Evolutionary conservation across 2,888 invertebrate species (phyloP).

Genomic region (Folsomia manolachei): DNA sequence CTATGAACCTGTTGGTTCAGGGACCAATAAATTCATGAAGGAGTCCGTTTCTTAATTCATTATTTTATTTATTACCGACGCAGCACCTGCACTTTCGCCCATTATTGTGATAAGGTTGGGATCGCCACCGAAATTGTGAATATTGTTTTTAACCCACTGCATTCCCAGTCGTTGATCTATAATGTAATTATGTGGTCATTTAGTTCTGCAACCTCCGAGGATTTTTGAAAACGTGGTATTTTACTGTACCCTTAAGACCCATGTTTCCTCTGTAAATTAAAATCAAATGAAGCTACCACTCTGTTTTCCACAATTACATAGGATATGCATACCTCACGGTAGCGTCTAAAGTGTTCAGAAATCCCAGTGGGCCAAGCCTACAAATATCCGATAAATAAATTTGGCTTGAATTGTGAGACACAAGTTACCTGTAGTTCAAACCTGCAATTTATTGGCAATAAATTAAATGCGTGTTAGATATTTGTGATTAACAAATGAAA

Average conservation of each 20-base stretch:
- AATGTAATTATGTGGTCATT: too few relatives aligned
- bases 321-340: not conserved
- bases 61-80: constrained; percentile 12
- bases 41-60: not conserved
- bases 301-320: too few relatives aligned
- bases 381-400: too few relatives aligned
- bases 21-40: not conserved
- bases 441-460: too few relatives aligned
- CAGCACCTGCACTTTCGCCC: constrained; percentile 25
- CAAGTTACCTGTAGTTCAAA: too few relatives aligned
- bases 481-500: too few relatives aligned
- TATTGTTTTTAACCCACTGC: constrained; percentile 11
- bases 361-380: constrained; percentile 15
- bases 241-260: too few relatives aligned
- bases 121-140: constrained; percentile 10
- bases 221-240: too few relatives aligned
- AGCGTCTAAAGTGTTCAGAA: constrained; percentile 10
- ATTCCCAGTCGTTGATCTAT: constrained; percentile 14
- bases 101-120: not conserved
- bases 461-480: too few relatives aligned
- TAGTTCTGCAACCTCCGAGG: too few relatives aligned
- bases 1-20: constrained; percentile 10
- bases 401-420: too few relatives aligned
- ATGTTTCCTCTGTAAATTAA: constrained; percentile 17
- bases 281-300: too few relatives aligned